These are phyloP conservation scores for Pangasianodon hypophthalmus DNA, from an alignment of 2,113 vertebrate species.

Conservation along the genomic window DNA sequence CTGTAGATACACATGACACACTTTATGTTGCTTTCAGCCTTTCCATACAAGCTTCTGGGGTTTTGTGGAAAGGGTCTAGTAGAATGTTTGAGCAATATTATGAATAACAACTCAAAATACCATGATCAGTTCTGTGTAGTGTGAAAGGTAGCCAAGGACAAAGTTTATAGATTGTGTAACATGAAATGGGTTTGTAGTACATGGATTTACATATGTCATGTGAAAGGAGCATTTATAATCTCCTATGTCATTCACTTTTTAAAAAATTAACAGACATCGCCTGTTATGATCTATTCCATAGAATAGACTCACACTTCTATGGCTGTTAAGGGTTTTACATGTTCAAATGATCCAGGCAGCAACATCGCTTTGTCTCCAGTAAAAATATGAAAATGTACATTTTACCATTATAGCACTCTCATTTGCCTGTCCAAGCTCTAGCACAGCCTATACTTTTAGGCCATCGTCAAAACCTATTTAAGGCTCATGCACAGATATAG, in stretches of 20 bases:
- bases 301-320: background rate
- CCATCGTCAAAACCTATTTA: slow-evolving; percentile 37
- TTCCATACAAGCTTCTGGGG: background rate
- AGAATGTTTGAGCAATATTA: background rate
- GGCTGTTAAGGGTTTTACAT: background rate
- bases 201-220: background rate
- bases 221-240: background rate
- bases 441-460: slow-evolving; percentile 17
- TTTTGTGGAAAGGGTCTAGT: background rate
- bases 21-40: background rate
- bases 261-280: background rate
- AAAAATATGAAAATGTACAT: background rate
- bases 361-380: slow-evolving; percentile 10
- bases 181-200: background rate
- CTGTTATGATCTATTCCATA: background rate
- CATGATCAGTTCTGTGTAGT: background rate
- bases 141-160: background rate
- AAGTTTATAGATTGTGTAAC: background rate
- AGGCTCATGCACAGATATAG: background rate
- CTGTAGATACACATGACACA: background rate
- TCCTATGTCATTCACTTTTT: background rate
- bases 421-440: background rate
- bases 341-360: background rate
- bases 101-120: background rate
- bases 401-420: background rate